A percentile compares a stretch with the other conserved stretches of the same genome.
Evolutionary conservation across 2,888 invertebrate species (phyloP).

Genomic region (Globia sparganii): DNA sequence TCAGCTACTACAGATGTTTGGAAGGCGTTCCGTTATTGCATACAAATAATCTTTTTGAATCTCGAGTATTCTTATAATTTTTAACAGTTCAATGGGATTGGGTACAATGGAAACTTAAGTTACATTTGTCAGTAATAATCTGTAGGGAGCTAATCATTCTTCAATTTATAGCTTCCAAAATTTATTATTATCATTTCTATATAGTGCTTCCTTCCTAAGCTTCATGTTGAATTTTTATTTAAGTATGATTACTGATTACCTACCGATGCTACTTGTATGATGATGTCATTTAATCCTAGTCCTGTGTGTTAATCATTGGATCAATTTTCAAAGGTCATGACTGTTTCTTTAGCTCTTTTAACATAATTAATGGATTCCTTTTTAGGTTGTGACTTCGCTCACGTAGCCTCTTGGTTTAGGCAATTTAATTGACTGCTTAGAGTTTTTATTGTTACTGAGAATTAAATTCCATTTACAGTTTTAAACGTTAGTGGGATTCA

Average conservation of each 20-base stretch:
- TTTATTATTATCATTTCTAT: slow-evolving; percentile 55
- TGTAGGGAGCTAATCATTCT: slow-evolving; percentile 68
- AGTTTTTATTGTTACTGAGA: slow-evolving; percentile 9
- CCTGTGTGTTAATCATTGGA: slow-evolving; percentile 60
- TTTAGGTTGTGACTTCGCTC: slow-evolving; percentile 45
- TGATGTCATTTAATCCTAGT: slow-evolving; percentile 65
- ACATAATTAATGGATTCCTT: slow-evolving; percentile 49
- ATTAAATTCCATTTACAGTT: not conserved
- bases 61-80: slow-evolving; percentile 71
- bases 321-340: slow-evolving; percentile 57
- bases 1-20: slow-evolving; percentile 83
- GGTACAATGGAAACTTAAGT: slow-evolving; percentile 53
- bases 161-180: slow-evolving; percentile 68
- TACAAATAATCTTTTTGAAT: slow-evolving; percentile 78
- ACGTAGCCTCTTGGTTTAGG: slow-evolving; percentile 25
- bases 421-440: slow-evolving; percentile 13
- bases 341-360: slow-evolving; percentile 46
- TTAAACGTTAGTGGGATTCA: not conserved
- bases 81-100: slow-evolving; percentile 54
- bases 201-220: slow-evolving; percentile 65
- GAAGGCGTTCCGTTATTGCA: slow-evolving; percentile 85
- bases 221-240: slow-evolving; percentile 64
- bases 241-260: slow-evolving; percentile 45
- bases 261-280: slow-evolving; percentile 43
- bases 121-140: slow-evolving; percentile 66